A percentile compares a stretch with the other conserved stretches of the same genome.
Conservation (phyloP, 2,113 vertebrate genomes). For the Cisticola juncidis region DNA sequence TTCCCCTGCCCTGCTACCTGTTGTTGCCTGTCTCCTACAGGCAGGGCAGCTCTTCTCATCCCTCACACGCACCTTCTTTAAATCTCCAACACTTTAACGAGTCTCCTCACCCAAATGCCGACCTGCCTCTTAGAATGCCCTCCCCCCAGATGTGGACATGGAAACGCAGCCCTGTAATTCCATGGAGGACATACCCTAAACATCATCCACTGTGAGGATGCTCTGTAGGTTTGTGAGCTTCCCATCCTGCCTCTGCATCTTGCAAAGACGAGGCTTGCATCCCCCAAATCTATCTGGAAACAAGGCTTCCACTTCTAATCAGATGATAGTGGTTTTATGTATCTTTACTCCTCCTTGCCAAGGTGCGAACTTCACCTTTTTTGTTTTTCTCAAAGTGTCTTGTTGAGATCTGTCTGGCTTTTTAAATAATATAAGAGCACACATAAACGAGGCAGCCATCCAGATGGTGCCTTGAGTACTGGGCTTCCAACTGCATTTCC, state of each 20-base stretch:
- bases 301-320: not conserved
- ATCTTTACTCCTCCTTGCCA: not conserved
- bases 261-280: not conserved
- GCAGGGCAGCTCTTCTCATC: not conserved
- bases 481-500: not conserved
- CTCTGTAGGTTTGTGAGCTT: fast-evolving
- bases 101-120: not conserved
- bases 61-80: not conserved
- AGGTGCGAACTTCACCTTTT: not conserved
- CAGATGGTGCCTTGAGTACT: not conserved
- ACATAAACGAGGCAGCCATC: not conserved
- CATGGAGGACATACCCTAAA: not conserved
- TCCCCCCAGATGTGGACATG: fast-evolving
- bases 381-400: not conserved
- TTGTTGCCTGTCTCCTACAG: not conserved
- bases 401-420: not conserved
- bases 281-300: not conserved
- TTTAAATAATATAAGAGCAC: not conserved
- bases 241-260: not conserved
- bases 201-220: fast-evolving
- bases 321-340: not conserved
- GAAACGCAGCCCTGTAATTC: not conserved
- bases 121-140: fast-evolving
- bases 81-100: not conserved
- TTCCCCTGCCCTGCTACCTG: not conserved